phyloP scores from a whole-genome alignment of 2,113 vertebrate species.

The Pitta sordida region DNA sequence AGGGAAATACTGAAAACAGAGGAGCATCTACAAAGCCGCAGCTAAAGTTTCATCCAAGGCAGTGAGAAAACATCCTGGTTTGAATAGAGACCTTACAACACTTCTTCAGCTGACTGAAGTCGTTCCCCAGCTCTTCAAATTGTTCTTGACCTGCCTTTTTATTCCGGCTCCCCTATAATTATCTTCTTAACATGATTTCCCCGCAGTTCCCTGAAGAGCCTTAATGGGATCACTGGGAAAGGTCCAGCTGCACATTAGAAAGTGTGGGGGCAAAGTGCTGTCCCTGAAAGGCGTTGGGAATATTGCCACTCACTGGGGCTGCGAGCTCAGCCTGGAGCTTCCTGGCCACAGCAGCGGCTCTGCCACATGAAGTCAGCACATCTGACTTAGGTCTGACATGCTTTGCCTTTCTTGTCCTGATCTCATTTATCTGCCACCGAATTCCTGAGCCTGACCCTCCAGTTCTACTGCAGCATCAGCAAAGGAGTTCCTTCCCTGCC shows the following conservation, averaged over 20 bases:
- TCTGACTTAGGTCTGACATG: background rate
- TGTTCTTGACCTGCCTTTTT: conserved; percentile 31
- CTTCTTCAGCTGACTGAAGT: conserved; percentile 13
- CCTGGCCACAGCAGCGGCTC: background rate
- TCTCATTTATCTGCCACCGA: background rate
- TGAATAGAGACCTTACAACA: background rate
- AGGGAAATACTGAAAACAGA: background rate
- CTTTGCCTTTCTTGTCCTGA: background rate
- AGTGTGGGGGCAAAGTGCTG: background rate
- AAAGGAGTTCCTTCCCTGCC: background rate
- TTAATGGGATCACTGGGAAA: conserved; percentile 56
- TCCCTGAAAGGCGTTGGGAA: background rate
- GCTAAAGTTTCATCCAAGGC: background rate
- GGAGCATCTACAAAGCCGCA: background rate
- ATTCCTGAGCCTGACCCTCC: background rate
- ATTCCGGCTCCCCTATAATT: background rate
- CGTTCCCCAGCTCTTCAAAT: background rate
- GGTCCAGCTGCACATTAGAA: conserved; percentile 18
- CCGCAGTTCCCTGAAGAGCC: background rate
- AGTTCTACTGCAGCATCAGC: background rate
- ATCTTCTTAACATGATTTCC: conserved; percentile 39
- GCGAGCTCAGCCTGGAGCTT: background rate
- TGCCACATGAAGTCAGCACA: background rate
- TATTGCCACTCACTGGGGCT: background rate
- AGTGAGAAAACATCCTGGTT: background rate